Base-by-base conservation (phyloP, 2,113 vertebrate genomes). In the Cochlearius cochlearius region DNA sequence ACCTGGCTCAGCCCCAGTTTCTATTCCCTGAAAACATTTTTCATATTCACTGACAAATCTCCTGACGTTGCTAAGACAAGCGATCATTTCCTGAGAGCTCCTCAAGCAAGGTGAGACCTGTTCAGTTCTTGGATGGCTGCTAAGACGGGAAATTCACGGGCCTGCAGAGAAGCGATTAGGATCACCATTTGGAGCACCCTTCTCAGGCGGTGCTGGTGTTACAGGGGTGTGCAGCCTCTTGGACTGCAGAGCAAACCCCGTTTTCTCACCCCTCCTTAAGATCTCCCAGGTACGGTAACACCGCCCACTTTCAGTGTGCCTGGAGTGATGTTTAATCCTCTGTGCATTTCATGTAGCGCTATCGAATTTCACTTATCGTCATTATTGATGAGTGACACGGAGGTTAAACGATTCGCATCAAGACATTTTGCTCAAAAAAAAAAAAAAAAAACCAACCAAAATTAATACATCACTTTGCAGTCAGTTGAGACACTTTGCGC, bases 351-450 rank as follows among this genome's bases (percentile, higher is more conserved):
- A 91, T 49, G 64, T 30, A 72, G 75, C 2, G 1, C 63, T 36
- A 88, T 88, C 2, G 86, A 63, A 92, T 94, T 96, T 89, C 95
- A 97, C 94, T 97, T 94, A 95, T 87, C 26, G 29, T 95, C 94
- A 94, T 95, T 95, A 96, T 89, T 92, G 96, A 96, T 92, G 91
- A 92, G 92, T 95, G 97, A 95, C 94, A 96, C 83, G 68, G 92
- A 96, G 96, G 94, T 96, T 95, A 95, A 96, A 91, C 0, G 83
- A 91, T 92, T 95, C 0, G 0, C 91, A 92, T 89, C 58, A 91
- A 94, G 94, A 81, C 62, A 66, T 94, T 94, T 85, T 87, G 30
- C 58, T 86, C 2, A 45, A 62, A 74, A 95, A 89, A 78, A 62
- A 95, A 89, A 78, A 62, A 55, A 55, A 32, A 64, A 34, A 52